Base-by-base conservation (phyloP, 37 sponge, comb jelly and placozoan genomes). In the Trichoplax adhaerens region DNA sequence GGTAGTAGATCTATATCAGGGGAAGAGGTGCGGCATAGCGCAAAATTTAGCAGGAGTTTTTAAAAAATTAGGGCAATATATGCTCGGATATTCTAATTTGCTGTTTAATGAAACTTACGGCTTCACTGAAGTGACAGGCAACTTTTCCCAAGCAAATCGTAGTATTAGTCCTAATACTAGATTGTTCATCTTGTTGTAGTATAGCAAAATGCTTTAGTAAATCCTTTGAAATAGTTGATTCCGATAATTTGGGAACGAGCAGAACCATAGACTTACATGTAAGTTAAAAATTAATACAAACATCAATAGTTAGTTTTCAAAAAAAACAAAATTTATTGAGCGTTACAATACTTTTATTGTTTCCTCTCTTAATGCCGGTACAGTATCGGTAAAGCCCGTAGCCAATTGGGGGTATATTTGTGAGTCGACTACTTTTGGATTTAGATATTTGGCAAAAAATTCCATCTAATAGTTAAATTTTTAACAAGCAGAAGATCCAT, bases 131-230 rank as follows among this genome's bases (percentile, higher is more conserved):
- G 61, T 72, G 73, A 53, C 73, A 72, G 5, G 88, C 86, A 48
- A 95, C 81, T 77, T 85, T 91, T 54, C 86, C 83, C 54, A 95
- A 79, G 65, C 91, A 91, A 56, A 95, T 72, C 50, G 88, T 95
- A 12, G 92, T 91, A 75, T 95, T 91, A 8, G 84, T 79, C 4
- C 98, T 58, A 52, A 95, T 88, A 0, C 77, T 77, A 51, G 92
- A 73, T 80, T 79, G 64, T 52, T 85, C 83, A 51, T 95, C 98
- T 73, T 84, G 71, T 63, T 95, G 98, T 53, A 83, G 84, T 68
- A 86, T 95, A 50, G 98, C 91, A n/a, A 95, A 70, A 68, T 75
- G 76, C 66, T 85, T 87, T 5, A 95, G 83, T 7, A 95, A 76
- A 65, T 91, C 82, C 56, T 75, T 75, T 68, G 85, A 84, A 48